A percentile compares a stretch with the other conserved stretches of the same genome.
phyloP scores from a whole-genome alignment of 2,888 invertebrate species.

The Acleris cristana region DNA sequence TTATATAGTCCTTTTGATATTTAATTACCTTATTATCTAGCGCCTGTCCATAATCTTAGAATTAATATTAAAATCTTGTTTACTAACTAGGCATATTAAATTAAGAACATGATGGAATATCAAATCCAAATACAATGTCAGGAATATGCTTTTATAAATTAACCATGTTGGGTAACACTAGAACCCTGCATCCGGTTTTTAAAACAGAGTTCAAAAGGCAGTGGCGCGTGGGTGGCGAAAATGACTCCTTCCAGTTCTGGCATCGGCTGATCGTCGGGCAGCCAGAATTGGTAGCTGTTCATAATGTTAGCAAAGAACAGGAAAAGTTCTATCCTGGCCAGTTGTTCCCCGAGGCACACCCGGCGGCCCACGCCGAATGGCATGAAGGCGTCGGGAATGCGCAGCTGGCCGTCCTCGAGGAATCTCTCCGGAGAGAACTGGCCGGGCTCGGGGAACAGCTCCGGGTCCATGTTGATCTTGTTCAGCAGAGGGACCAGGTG shows the following conservation, averaged over 20 bases:
- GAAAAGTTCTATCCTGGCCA: slow-evolving; percentile 93
- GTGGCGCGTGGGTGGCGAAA: slow-evolving; percentile 89
- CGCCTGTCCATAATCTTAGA: too few species aligned
- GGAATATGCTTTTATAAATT: not conserved
- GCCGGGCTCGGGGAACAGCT: slow-evolving; percentile 90
- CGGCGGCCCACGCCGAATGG: slow-evolving; percentile 94
- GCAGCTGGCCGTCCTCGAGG: slow-evolving; percentile 87
- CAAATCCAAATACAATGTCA: not conserved
- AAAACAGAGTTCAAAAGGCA: slow-evolving; percentile 55
- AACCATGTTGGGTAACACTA: not conserved
- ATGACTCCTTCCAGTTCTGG: slow-evolving; percentile 89
- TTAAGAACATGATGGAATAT: not conserved
- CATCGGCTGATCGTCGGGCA: slow-evolving; percentile 86
- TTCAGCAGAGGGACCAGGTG: slow-evolving; percentile 92
- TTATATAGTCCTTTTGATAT: too few species aligned
- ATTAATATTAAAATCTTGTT: not conserved
- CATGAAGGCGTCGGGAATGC: slow-evolving; percentile 90
- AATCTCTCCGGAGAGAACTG: slow-evolving; percentile 90
- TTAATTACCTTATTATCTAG: too few species aligned
- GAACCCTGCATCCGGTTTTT: not conserved
- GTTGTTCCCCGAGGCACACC: slow-evolving; percentile 91
- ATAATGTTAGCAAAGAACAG: slow-evolving; percentile 91
- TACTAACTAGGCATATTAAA: not conserved
- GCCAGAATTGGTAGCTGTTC: slow-evolving; percentile 87
- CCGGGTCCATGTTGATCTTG: slow-evolving; percentile 92